Base-by-base conservation (phyloP, 2,113 vertebrate species). In the Periophthalmodon schlosseri region DNA sequence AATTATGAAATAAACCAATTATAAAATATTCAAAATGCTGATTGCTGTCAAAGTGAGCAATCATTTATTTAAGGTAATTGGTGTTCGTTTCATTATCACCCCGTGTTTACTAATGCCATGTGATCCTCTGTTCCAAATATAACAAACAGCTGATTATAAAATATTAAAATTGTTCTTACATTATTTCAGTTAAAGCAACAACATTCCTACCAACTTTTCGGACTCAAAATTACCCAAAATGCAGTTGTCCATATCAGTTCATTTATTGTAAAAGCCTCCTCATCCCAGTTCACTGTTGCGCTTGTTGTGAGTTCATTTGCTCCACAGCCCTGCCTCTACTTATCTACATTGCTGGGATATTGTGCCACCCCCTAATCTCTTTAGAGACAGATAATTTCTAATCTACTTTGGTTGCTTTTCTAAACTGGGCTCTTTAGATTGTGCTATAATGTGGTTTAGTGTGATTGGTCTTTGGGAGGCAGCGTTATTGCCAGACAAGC, bases 51-150 rank as follows among this genome's bases (percentile, higher is more conserved):
- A 72, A 83, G 74, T 85, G 83, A 77, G 76, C 86, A 85, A 83
- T 87, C 73, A 77, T 86, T 84, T 83, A 88, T 86, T 85, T 88
- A 82, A 84, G 81, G 72, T 84, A 90, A 91, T 86, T 86, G 79
- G 80, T 83, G 71, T 86, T 81, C 82, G 74, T 73, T 83, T 81
- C 81, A 86, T 86, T 88, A 82, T 83, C 74, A 88, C 84, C 77
- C 75, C 81, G 75, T 90, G 78, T 86, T 92, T 84, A 83, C 68
- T 76, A 82, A 89, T 77, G 81, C 28, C 79, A 77, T 84, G 47
- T 16, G 15, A 49, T 49, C 47, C 47, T 49, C 3, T 16, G 13
- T 3, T 15, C 4, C 47, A 49, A 49, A 16, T 49, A 16, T 15
- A 14, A 14, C 13, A 49, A 44, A 44, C 10, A 10, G 39, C 8